These are phyloP conservation scores for Gobio occitaniae DNA, from an alignment of 2,797 vertebrate species.

Conservation along the genomic window DNA sequence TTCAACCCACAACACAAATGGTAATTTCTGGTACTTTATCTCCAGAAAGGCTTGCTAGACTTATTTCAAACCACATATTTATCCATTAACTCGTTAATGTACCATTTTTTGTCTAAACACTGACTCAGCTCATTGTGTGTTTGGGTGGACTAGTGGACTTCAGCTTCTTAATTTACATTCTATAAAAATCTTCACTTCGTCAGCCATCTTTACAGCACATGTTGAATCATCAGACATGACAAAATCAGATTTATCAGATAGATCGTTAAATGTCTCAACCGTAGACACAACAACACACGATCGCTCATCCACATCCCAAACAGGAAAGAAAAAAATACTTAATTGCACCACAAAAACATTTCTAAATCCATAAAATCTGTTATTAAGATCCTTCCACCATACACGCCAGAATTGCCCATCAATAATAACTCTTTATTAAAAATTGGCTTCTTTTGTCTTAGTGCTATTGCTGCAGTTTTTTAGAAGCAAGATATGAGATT, in stretches of 20 bases:
- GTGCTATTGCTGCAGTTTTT: not conserved
- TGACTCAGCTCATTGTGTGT: not conserved
- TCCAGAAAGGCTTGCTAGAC: too few relatives aligned
- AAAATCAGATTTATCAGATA: not conserved
- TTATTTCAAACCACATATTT: conserved; percentile 1
- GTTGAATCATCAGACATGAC: not conserved
- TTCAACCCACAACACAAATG: not conserved
- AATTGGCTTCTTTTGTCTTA: too few relatives aligned
- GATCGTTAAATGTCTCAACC: not conserved
- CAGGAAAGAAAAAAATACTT: not conserved
- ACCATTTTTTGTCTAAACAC: not conserved
- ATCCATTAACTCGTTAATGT: not conserved
- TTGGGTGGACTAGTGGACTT: not conserved
- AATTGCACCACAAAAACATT: not conserved
- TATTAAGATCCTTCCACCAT: not conserved
- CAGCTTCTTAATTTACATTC: not conserved
- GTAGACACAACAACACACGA: not conserved
- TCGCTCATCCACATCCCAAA: not conserved
- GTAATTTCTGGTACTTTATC: not conserved
- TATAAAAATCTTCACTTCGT: not conserved
- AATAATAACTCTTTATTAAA: not conserved
- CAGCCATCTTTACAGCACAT: not conserved
- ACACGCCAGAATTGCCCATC: not conserved
- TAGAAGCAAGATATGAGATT: too few relatives aligned
- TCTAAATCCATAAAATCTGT: not conserved